Conservation (phyloP, 2,113 vertebrate genomes). For the Phocoena sinus region DNA sequence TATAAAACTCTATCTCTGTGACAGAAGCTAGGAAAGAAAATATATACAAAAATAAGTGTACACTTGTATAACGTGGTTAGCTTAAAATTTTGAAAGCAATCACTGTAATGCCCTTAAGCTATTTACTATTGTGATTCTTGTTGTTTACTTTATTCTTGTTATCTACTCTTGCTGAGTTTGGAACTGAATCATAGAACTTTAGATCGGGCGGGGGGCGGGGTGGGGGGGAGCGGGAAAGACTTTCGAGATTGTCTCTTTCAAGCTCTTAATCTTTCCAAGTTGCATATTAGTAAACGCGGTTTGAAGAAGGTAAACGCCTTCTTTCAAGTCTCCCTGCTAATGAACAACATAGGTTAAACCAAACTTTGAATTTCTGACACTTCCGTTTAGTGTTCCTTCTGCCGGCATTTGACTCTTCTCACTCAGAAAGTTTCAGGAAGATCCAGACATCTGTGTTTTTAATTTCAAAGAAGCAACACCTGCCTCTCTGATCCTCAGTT, state of each 20-base stretch:
- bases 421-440: neutral
- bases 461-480: neutral
- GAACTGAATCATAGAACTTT: neutral
- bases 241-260: neutral
- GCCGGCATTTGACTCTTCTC: neutral
- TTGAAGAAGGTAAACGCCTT: neutral
- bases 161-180: neutral
- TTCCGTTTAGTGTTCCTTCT: neutral
- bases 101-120: neutral
- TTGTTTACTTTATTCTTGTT: neutral
- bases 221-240: too few relatives aligned
- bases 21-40: neutral
- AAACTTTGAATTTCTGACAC: neutral
- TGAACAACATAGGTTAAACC: neutral
- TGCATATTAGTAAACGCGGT: neutral
- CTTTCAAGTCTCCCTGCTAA: neutral
- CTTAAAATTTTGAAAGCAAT: neutral
- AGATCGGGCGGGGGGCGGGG: neutral
- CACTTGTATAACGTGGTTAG: neutral
- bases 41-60: neutral
- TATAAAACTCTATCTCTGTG: neutral
- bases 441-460: neutral
- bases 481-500: neutral
- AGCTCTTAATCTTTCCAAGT: neutral
- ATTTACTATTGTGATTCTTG: neutral